Conservation (phyloP, 2,888 invertebrate genomes). For the Athalia rosae region DNA sequence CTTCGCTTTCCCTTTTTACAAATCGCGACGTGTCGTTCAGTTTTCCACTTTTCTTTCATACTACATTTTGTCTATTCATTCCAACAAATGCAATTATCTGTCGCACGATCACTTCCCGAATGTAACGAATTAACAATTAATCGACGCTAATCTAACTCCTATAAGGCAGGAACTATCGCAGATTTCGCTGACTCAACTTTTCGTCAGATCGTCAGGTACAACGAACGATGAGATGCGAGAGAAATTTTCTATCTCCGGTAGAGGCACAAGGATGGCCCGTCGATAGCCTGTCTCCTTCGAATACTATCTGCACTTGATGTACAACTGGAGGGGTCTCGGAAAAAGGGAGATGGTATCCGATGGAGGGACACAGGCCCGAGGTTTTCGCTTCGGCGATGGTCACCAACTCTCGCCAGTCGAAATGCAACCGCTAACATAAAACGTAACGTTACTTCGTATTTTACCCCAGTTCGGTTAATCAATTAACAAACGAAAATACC, state of each 20-base stretch:
- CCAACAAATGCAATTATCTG: neutral
- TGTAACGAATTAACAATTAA: neutral
- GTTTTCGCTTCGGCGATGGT: slow-evolving; percentile 16
- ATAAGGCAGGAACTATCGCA: too few species aligned
- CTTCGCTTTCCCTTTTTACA: neutral
- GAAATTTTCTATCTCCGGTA: neutral
- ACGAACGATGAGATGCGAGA: neutral
- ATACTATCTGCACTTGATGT: neutral
- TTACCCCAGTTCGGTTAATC: neutral
- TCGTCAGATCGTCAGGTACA: neutral
- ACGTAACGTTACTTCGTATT: neutral
- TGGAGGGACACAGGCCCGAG: neutral
- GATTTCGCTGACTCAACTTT: neutral
- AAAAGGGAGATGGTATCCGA: slow-evolving; percentile 12
- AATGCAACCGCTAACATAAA: slow-evolving; percentile 6
- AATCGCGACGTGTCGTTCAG: neutral
- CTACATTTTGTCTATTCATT: slow-evolving; percentile 14
- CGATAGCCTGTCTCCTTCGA: neutral
- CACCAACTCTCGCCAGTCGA: slow-evolving; percentile 26
- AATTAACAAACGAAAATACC: too few species aligned
- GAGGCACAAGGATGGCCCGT: neutral
- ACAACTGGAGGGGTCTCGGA: slow-evolving; percentile 14
- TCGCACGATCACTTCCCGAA: neutral
- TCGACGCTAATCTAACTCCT: neutral
- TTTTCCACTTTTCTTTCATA: slow-evolving; percentile 1